phyloP scores from a whole-genome alignment of 2,888 invertebrate species.

The Agonum fuliginosum region DNA sequence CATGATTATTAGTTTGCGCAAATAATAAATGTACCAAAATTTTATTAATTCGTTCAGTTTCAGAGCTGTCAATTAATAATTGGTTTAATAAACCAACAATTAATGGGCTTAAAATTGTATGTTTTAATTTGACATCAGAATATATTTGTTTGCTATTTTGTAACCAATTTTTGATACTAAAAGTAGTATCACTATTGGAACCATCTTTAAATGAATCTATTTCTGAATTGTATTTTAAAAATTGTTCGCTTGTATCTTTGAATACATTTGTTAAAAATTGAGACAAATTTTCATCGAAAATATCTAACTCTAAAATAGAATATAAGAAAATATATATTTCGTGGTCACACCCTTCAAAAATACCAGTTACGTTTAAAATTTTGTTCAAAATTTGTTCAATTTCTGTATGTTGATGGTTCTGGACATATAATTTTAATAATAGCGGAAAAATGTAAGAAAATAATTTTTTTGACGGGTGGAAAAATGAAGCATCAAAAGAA shows the following conservation, averaged over 20 bases:
- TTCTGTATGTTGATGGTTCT: slow-evolving; percentile 68
- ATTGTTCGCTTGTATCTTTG: slow-evolving; percentile 53
- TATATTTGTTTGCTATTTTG: slow-evolving; percentile 69
- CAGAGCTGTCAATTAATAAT: slow-evolving; percentile 65
- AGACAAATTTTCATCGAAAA: slow-evolving; percentile 19
- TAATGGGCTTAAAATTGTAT: slow-evolving; percentile 67
- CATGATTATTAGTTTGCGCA: slow-evolving; percentile 75
- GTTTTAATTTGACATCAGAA: slow-evolving; percentile 60
- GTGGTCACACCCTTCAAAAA: slow-evolving; percentile 79
- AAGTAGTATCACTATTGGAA: slow-evolving; percentile 15
- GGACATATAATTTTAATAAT: slow-evolving; percentile 72
- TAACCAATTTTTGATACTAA: slow-evolving; percentile 68
- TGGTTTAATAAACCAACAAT: slow-evolving; percentile 70
- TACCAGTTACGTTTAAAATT: slow-evolving; percentile 78
- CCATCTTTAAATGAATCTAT: slow-evolving; percentile 12
- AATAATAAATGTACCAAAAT: slow-evolving; percentile 77
- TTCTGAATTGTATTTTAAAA: slow-evolving; percentile 56
- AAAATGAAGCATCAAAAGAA: slow-evolving; percentile 68
- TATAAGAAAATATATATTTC: slow-evolving; percentile 83
- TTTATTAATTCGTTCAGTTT: slow-evolving; percentile 71
- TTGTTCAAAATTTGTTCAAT: slow-evolving; percentile 70
- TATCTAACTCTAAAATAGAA: slow-evolving; percentile 66
- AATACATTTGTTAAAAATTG: slow-evolving; percentile 12
- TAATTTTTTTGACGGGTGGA: slow-evolving; percentile 66
- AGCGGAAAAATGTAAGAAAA: slow-evolving; percentile 65